Conservation (phyloP, 1,140 invertebrate species). For the Elymnias hypermnestra region DNA sequence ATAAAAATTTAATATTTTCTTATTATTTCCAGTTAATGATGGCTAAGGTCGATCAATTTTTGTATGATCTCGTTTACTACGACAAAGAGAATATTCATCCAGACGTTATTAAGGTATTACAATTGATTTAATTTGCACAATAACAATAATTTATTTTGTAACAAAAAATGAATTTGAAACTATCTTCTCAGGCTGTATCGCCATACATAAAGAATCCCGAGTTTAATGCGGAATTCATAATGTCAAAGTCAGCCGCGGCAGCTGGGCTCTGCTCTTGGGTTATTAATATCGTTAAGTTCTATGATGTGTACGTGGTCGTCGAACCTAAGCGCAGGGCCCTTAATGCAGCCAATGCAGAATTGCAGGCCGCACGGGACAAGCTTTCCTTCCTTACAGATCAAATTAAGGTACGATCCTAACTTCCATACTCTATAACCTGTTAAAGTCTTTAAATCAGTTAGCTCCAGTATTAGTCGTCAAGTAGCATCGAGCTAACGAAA, state of each 20-base stretch:
- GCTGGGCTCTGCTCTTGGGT: slow-evolving; percentile 96
- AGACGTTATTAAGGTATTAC: slow-evolving; percentile 87
- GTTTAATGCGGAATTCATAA: slow-evolving; percentile 91
- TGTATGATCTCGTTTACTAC: slow-evolving; percentile 90
- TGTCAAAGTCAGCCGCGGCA: slow-evolving; percentile 91
- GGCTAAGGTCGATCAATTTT: slow-evolving; percentile 86
- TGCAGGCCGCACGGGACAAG: slow-evolving; percentile 88
- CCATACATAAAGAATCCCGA: slow-evolving; percentile 80
- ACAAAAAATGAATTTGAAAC: too few species aligned
- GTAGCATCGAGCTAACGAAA: too few species aligned
- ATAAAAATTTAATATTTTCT: too few species aligned
- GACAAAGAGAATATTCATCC: slow-evolving; percentile 96
- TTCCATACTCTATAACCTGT: too few species aligned
- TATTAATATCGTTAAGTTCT: slow-evolving; percentile 94
- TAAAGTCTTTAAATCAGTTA: too few species aligned
- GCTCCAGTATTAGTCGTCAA: too few species aligned
- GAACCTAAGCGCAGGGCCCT: slow-evolving; percentile 92
- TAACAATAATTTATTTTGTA: too few species aligned
- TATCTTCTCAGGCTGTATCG: slow-evolving; percentile 57
- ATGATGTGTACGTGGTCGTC: slow-evolving; percentile 94
- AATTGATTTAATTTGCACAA: too few species aligned
- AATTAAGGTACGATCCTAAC: slow-evolving; percentile 66
- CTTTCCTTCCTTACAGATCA: slow-evolving; percentile 79
- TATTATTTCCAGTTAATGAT: slow-evolving; percentile 70
- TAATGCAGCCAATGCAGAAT: slow-evolving; percentile 88